Evolutionary conservation across 2,113 vertebrate genomes (phyloP).

Genomic region (Echinops telfairi): DNA sequence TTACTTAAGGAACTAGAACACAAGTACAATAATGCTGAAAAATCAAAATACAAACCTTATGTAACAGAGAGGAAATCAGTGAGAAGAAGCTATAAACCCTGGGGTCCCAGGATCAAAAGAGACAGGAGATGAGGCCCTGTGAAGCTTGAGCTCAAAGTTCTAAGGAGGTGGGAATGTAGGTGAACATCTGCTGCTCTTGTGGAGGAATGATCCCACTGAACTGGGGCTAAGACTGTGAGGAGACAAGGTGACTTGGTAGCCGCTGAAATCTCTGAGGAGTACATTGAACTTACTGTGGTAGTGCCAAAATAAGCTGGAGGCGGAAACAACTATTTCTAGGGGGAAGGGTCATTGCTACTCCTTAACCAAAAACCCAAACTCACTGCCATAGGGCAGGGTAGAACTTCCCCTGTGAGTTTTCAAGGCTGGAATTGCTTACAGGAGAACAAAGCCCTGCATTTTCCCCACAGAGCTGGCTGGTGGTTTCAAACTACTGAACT

Average conservation of each 20-base stretch:
- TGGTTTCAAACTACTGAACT: no score
- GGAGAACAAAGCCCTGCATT: no score
- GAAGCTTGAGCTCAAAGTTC: not conserved
- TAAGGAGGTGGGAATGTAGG: not conserved
- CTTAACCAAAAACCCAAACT: no score
- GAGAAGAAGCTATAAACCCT: not conserved
- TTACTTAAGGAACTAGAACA: not conserved
- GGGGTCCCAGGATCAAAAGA: not conserved
- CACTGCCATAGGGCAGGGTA: no score
- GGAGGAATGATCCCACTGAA: accelerated
- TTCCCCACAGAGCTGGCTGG: no score
- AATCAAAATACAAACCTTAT: not conserved
- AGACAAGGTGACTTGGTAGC: not conserved
- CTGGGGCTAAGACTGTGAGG: not conserved
- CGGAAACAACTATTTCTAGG: not conserved
- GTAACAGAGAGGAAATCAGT: not conserved
- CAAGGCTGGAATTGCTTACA: no score
- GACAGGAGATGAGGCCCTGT: not conserved
- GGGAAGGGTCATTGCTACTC: not conserved
- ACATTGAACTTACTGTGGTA: not conserved
- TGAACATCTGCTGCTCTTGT: not conserved
- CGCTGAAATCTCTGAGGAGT: not conserved
- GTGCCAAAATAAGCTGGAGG: not conserved
- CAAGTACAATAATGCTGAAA: not conserved
- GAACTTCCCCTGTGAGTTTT: no score